These are phyloP conservation scores for Ceyx erithaca DNA, from an alignment of 2,797 vertebrate genomes.

Conservation along the genomic window DNA sequence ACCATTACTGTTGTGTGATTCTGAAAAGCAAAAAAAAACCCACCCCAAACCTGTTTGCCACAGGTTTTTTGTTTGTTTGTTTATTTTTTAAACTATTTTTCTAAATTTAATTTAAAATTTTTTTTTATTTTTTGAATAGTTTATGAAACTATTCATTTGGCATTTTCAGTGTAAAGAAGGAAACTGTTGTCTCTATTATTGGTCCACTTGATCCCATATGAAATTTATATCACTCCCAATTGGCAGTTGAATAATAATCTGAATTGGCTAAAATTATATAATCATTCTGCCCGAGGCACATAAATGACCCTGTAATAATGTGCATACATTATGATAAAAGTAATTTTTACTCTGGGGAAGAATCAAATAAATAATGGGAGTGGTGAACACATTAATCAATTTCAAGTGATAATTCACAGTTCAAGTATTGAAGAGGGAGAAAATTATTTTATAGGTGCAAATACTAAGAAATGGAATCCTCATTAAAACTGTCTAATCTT, in stretches of 20 bases:
- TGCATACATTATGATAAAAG: constrained; percentile 41
- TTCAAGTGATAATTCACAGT: constrained; percentile 41
- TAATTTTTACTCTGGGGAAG: constrained; percentile 33
- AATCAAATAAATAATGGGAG: constrained; percentile 30
- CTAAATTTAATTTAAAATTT: too few relatives aligned
- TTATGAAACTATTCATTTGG: not conserved
- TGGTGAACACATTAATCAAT: constrained; percentile 61
- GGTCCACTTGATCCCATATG: not conserved
- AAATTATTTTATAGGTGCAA: constrained; percentile 58
- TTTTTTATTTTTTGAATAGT: too few relatives aligned
- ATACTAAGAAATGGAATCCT: constrained; percentile 50
- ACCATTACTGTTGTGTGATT: not conserved
- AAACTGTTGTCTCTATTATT: not conserved
- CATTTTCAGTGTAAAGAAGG: not conserved
- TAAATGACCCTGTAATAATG: constrained; percentile 12
- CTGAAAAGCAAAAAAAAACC: not conserved
- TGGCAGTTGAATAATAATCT: constrained; percentile 59
- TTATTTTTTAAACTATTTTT: too few relatives aligned
- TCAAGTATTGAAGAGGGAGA: constrained; percentile 35
- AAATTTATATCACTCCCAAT: constrained; percentile 19
- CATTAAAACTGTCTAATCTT: constrained; percentile 37
- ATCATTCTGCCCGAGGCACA: constrained; percentile 35
- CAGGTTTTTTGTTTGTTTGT: not conserved
- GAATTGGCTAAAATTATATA: constrained; percentile 43
- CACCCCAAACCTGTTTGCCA: not conserved